These are phyloP conservation scores for Diceros bicornis DNA, from an alignment of 2,797 vertebrate genomes.

Conservation along the genomic window DNA sequence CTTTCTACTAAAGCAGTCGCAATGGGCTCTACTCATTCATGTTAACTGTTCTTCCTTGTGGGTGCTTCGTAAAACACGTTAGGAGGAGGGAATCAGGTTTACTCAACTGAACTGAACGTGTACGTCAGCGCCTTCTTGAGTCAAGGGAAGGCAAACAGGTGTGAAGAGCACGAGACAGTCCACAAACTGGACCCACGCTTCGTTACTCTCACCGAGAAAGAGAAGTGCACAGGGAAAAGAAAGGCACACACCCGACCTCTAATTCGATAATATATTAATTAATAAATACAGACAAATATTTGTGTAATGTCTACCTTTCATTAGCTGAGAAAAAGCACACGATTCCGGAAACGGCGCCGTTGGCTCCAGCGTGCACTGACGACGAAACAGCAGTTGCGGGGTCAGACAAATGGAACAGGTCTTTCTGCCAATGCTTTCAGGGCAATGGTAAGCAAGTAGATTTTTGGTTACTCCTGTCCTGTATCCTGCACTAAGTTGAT, in stretches of 20 bases:
- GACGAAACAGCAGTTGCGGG: neutral
- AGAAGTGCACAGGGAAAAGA: neutral
- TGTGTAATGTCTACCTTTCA: conserved; percentile 50
- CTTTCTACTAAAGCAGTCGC: neutral
- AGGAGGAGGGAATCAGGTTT: neutral
- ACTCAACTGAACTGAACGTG: neutral
- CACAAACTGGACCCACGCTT: neutral
- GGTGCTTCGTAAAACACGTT: neutral
- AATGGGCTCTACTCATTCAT: neutral
- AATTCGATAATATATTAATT: neutral
- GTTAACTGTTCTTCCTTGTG: neutral
- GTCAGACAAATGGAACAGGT: conserved; percentile 55
- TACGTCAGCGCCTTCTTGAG: neutral
- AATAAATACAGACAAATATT: conserved; percentile 35
- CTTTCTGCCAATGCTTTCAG: conserved; percentile 62
- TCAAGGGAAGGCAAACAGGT: neutral
- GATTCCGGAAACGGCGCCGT: neutral
- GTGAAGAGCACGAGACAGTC: neutral
- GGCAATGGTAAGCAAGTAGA: conserved; percentile 83
- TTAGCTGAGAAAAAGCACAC: neutral
- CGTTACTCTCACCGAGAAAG: neutral
- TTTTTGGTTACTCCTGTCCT: conserved; percentile 86
- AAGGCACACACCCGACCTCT: neutral
- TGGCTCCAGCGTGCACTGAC: neutral
- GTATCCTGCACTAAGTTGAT: conserved; percentile 85